These are phyloP conservation scores for Venustoraphidia nigricollis DNA, from an alignment of 2,888 invertebrate species.

Conservation along the genomic window DNA sequence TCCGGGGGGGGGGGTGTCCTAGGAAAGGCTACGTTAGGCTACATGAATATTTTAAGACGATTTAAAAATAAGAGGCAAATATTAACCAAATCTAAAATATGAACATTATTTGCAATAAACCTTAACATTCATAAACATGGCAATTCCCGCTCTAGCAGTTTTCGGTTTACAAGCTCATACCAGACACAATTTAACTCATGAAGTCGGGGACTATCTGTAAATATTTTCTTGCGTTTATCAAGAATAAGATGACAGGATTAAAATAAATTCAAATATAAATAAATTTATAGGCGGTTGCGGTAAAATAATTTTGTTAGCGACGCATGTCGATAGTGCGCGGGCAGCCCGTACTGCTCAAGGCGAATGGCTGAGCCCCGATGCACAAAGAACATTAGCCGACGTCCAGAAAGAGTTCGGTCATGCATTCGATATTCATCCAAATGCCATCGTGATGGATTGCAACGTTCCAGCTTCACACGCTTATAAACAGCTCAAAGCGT, in stretches of 20 bases:
- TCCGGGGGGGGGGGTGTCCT: no score
- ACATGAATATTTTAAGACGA: no score
- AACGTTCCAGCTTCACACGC: slow-evolving; percentile 43
- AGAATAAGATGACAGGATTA: background rate
- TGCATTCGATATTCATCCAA: slow-evolving; percentile 39
- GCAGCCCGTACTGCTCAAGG: slow-evolving; percentile 36
- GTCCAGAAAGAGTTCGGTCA: slow-evolving; percentile 32
- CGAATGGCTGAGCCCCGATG: slow-evolving; percentile 39
- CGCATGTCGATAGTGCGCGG: slow-evolving; percentile 40
- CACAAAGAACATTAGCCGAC: slow-evolving; percentile 31
- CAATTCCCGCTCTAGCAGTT: no score
- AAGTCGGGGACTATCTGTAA: no score
- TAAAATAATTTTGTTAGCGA: slow-evolving; percentile 43
- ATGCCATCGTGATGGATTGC: slow-evolving; percentile 42
- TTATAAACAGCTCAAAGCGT: slow-evolving; percentile 41
- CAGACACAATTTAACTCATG: no score
- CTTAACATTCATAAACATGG: no score
- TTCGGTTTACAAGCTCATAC: no score
- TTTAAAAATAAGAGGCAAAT: no score
- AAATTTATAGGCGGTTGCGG: slow-evolving; percentile 37
- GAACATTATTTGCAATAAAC: no score
- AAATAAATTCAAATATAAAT: background rate
- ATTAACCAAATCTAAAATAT: no score
- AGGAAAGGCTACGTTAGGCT: no score
- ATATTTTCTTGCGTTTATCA: no score